Base-by-base conservation (phyloP, 2,113 vertebrate genomes). In the Melanotaenia duboulayi region DNA sequence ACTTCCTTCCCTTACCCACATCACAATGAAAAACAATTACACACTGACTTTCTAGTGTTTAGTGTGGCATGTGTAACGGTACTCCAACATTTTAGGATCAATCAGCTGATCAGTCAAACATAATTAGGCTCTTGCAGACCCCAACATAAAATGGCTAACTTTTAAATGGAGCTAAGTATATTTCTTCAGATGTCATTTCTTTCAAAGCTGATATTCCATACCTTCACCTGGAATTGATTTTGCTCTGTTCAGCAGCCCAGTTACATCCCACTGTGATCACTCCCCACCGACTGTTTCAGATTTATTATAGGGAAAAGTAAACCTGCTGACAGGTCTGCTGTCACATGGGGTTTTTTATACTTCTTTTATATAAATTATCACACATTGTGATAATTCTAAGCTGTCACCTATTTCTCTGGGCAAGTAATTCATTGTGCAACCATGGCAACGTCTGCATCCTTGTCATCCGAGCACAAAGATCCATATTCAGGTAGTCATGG, bases 401-500 rank as follows among this genome's bases (percentile, higher is more conserved):
- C 49, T 52, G 28, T 9, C 17, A 71, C 75, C 50, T 19, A 3
- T 71, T 62, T 84, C 75, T 59, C 72, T 55, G 70, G 67, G 63
- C 51, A 37, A 83, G 71, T 65, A 71, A 24, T 83, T 82, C 71
- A 71, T 54, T 60, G 24, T 74, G 90, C 80, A 85, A 74, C 91
- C 88, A 88, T 90, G 76, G 87, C 82, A 91, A 90, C 90, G 52
- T 20, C 66, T 42, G 49, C 77, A 84, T 79, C 67, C 70, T 4
- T 89, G 77, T 88, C 66, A 69, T 81, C 57, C 68, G 61, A 67
- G 76, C 72, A 72, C 79, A 62, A 81, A 86, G 81, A 85, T 84
- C 76, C 59, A 65, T 87, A 46, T 79, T 57, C 76, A 24, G 83
- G 89, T 90, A 81, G 89, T 75, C 90, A 92, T 90, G 90, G 89